phyloP scores from a whole-genome alignment of 92 coral and sea anemone species.

The Siderastrea radians region DNA sequence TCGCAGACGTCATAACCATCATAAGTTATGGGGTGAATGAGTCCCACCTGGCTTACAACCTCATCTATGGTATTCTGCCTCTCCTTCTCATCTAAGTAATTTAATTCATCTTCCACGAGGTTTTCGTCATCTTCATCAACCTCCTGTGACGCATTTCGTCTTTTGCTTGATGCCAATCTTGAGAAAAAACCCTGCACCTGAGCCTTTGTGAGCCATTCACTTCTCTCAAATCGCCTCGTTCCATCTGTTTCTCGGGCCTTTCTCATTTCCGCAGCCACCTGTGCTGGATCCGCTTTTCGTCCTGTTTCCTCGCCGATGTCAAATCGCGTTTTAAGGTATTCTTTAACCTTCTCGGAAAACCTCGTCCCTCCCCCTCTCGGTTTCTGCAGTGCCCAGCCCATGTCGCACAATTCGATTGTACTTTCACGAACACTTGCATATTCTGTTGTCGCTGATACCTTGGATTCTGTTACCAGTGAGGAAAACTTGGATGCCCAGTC shows the following conservation, averaged over 20 bases:
- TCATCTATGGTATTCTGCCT: not conserved
- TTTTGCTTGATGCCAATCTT: slow-evolving; percentile 11
- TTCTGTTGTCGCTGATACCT: not conserved
- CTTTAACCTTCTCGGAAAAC: not conserved
- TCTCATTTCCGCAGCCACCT: slow-evolving; percentile 68
- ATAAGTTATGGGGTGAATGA: slow-evolving; percentile 7
- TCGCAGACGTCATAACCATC: slow-evolving; percentile 32
- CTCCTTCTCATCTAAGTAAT: too few relatives aligned
- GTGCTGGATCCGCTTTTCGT: slow-evolving; percentile 65
- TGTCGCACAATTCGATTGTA: too few relatives aligned
- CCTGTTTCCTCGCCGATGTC: slow-evolving; percentile 66
- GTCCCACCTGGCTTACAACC: not conserved
- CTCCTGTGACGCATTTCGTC: not conserved
- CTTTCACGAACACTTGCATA: too few relatives aligned
- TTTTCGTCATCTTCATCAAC: not conserved
- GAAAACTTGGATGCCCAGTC: not conserved
- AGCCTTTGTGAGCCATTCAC: slow-evolving; percentile 54
- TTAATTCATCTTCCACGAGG: not conserved
- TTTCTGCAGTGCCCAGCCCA: not conserved
- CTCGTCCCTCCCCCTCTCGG: not conserved
- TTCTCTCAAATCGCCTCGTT: slow-evolving; percentile 47
- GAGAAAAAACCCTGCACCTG: slow-evolving; percentile 40
- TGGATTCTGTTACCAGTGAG: not conserved
- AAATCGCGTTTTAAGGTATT: slow-evolving; percentile 40
- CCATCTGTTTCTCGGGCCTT: slow-evolving; percentile 45